Percentiles rank a stretch among this genome's conserved stretches.
Conservation (phyloP, 2,888 invertebrate genomes). For the Drosophila buzzatii region DNA sequence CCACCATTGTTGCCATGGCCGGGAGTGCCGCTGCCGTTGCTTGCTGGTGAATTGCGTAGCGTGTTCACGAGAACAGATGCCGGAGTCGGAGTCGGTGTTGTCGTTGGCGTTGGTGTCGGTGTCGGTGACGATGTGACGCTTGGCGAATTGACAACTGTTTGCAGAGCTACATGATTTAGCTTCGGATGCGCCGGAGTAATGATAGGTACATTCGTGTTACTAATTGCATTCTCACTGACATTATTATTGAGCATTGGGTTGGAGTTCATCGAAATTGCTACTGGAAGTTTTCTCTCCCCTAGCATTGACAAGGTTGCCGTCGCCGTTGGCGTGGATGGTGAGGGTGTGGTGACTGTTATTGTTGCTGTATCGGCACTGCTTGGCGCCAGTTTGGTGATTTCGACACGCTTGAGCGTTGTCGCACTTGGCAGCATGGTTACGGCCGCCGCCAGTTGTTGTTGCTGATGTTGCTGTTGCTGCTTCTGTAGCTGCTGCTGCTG, state of each 20-base stretch:
- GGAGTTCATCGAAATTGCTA: constrained; percentile 44
- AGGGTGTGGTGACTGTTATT: constrained; percentile 38
- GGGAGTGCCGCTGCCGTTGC: constrained; percentile 86
- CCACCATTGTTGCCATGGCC: constrained; percentile 80
- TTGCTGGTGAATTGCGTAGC: constrained; percentile 84
- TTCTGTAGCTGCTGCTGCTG: constrained; percentile 79
- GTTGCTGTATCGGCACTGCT: constrained; percentile 47
- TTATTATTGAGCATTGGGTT: constrained; percentile 39
- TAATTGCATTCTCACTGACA: constrained; percentile 36
- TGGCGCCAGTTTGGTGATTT: constrained; percentile 65
- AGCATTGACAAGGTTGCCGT: constrained; percentile 54
- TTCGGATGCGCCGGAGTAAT: constrained; percentile 24
- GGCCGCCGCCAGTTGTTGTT: constrained; percentile 82
- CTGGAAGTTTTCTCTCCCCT: constrained; percentile 65
- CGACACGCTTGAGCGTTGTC: constrained; percentile 80
- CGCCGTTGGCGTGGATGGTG: constrained; percentile 36
- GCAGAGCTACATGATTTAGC: constrained; percentile 38
- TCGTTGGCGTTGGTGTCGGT: constrained; percentile 15
- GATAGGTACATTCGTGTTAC: constrained; percentile 22
- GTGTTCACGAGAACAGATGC: constrained; percentile 58
- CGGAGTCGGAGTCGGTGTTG: constrained; percentile 41
- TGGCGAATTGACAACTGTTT: constrained; percentile 16
- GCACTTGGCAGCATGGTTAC: constrained; percentile 85
- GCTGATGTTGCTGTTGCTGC: constrained; percentile 78
- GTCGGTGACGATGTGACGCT: constrained; percentile 46